Percentiles rank a stretch among this genome's conserved stretches.
Conservation (phyloP, 1,140 invertebrate genomes). For the Sweltsa coloradensis region DNA sequence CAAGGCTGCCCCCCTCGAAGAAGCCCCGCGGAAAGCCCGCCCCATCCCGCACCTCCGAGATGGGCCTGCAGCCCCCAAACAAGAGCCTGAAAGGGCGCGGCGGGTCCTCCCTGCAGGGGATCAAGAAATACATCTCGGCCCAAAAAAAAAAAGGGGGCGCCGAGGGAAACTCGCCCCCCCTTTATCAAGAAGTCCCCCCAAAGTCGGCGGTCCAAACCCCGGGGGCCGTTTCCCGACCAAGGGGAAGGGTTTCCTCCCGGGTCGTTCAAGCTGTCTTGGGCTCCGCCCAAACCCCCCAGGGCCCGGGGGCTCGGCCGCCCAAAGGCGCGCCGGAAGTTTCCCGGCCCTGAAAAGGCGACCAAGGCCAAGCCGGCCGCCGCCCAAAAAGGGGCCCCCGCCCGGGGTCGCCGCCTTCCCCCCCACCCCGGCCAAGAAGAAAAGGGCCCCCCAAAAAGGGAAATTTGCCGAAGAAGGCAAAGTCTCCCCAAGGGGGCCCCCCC, state of each 20-base stretch:
- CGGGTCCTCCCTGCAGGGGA: constrained; percentile 45
- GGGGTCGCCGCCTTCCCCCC: neutral
- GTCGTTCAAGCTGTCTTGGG: constrained; percentile 40
- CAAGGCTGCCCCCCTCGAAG: neutral
- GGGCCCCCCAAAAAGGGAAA: too few relatives aligned
- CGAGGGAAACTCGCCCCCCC: constrained; percentile 42
- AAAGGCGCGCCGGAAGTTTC: constrained; percentile 17
- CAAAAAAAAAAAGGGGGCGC: constrained; percentile 42
- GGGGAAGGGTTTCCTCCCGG: constrained; percentile 46
- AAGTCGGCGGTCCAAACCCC: constrained; percentile 37
- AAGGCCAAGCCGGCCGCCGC: constrained; percentile 22
- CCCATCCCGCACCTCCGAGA: constrained; percentile 38
- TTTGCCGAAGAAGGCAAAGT: too few relatives aligned
- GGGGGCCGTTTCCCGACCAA: constrained; percentile 44
- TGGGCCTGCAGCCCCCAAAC: constrained; percentile 45
- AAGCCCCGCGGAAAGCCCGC: constrained; percentile 22
- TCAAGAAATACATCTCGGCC: constrained; percentile 47
- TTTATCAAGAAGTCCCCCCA: constrained; percentile 47
- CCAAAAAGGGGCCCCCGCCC: constrained; percentile 18
- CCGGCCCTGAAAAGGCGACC: constrained; percentile 21
- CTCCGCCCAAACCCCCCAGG: constrained; percentile 17
- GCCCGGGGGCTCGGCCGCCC: neutral
- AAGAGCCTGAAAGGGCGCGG: constrained; percentile 41
- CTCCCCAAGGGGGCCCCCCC: constrained; percentile 6
- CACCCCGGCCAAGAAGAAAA: neutral